A percentile compares a stretch with the other conserved stretches of the same genome.
Evolutionary conservation across 2,113 vertebrate species (phyloP).

Genomic region (Stercorarius parasiticus): DNA sequence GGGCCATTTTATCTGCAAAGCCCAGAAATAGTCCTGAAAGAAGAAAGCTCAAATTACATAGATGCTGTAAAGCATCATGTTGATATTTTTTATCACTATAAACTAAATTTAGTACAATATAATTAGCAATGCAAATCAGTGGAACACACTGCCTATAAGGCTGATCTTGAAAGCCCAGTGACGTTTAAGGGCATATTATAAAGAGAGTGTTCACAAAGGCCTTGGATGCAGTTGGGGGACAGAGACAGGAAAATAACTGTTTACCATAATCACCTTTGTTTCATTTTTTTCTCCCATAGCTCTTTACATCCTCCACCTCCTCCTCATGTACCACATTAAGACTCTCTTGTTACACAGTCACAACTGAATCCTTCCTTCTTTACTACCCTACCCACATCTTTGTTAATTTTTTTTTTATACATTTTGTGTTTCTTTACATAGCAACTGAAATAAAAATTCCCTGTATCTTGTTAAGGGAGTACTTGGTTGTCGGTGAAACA

Average conservation of each 20-base stretch:
- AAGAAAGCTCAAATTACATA: conserved; percentile 27
- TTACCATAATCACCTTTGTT: conserved; percentile 33
- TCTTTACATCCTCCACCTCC: conserved; percentile 25
- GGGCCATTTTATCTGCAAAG: conserved; percentile 54
- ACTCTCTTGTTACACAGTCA: conserved; percentile 6
- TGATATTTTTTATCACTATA: conserved; percentile 44
- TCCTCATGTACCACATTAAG: background rate
- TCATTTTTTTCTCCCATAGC: conserved; percentile 33
- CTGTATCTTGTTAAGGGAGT: conserved; percentile 9
- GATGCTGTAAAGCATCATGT: background rate
- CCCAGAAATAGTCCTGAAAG: conserved; percentile 35
- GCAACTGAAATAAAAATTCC: conserved; percentile 32
- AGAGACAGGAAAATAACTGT: conserved; percentile 29
- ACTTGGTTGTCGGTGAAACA: background rate
- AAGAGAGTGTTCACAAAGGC: background rate
- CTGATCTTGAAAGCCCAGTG: background rate
- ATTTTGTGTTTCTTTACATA: conserved; percentile 25
- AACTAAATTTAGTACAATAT: conserved; percentile 58
- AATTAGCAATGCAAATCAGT: conserved; percentile 39
- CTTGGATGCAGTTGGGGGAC: background rate
- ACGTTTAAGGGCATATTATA: conserved; percentile 59
- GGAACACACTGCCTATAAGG: background rate
- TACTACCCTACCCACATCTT: background rate
- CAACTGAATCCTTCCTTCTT: conserved; percentile 1
- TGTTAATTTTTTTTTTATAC: conserved; percentile 2